phyloP scores from a whole-genome alignment of 37 sponge, comb jelly and placozoan genomes.

The Ephydatia muelleri region DNA sequence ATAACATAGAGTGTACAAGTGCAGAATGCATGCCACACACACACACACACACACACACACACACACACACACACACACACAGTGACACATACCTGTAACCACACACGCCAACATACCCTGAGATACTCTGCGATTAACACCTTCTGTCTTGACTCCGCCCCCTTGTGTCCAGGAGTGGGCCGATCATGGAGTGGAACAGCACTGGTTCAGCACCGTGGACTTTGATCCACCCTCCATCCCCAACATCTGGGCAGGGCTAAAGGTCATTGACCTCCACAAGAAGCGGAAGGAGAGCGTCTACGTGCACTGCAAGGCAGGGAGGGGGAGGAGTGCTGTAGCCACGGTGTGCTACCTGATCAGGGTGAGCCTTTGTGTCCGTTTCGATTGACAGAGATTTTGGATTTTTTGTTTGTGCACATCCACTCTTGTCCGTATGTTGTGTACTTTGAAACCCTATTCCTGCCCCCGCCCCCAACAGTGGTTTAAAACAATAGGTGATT shows the following conservation, averaged over 20 bases:
- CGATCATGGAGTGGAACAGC: constrained; percentile 55
- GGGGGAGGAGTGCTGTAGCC: constrained; percentile 84
- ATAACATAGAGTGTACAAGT: too few relatives aligned
- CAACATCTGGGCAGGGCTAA: constrained; percentile 49
- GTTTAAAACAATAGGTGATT: too few relatives aligned
- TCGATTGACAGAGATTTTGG: too few relatives aligned
- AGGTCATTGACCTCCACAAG: constrained; percentile 47
- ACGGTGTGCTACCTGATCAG: constrained; percentile 85
- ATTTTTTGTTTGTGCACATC: too few relatives aligned
- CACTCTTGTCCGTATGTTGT: neutral
- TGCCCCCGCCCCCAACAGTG: too few relatives aligned
- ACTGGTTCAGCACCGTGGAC: constrained; percentile 68
- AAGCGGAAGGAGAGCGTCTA: constrained; percentile 61
- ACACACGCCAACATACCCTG: neutral
- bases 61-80: too few relatives aligned
- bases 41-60: too few relatives aligned
- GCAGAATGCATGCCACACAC: too few relatives aligned
- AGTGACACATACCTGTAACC: too few relatives aligned
- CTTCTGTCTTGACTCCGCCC: too few relatives aligned
- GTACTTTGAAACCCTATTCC: too few relatives aligned
- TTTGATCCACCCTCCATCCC: constrained; percentile 61
- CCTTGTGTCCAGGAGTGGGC: constrained; percentile 80
- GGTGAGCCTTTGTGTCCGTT: constrained; percentile 39
- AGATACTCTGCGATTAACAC: too few relatives aligned
- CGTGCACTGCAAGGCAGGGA: constrained; percentile 95